Percentiles rank a stretch among this genome's conserved stretches.
Conservation (phyloP, 2,797 vertebrate species). For the Falco naumanni region DNA sequence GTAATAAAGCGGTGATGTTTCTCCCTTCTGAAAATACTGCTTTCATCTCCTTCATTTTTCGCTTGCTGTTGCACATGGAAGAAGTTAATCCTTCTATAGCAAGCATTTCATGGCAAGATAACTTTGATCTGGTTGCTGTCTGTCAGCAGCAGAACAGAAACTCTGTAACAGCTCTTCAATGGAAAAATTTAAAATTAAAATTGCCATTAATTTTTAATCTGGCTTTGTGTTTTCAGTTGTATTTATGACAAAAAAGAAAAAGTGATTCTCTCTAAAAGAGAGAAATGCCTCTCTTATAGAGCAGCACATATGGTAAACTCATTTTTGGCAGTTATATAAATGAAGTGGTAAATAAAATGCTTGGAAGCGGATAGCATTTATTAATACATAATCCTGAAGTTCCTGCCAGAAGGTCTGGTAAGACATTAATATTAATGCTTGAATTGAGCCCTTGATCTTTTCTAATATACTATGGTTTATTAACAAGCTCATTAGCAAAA, state of each 20-base stretch:
- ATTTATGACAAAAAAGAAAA: not conserved
- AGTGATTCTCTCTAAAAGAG: too few species aligned
- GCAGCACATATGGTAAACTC: not conserved
- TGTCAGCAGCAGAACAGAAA: not conserved
- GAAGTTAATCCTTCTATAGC: not conserved
- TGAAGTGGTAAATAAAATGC: not conserved
- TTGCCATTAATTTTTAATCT: not conserved
- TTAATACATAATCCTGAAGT: not conserved
- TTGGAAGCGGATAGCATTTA: not conserved
- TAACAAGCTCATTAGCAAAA: not conserved
- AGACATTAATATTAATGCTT: not conserved
- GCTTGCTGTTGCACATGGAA: not conserved
- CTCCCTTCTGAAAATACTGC: not conserved
- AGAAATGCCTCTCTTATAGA: not conserved
- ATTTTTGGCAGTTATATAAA: not conserved
- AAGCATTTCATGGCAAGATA: not conserved
- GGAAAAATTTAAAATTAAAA: not conserved
- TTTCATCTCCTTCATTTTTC: not conserved
- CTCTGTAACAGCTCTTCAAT: not conserved
- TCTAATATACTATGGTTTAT: not conserved
- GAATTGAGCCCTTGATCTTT: not conserved
- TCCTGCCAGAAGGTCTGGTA: not conserved
- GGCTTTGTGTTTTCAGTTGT: not conserved
- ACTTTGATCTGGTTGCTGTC: not conserved
- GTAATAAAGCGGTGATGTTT: not conserved